A percentile compares a stretch with the other conserved stretches of the same genome.
phyloP scores from a whole-genome alignment of 2,113 vertebrate genomes.

The Tupaia tana region DNA sequence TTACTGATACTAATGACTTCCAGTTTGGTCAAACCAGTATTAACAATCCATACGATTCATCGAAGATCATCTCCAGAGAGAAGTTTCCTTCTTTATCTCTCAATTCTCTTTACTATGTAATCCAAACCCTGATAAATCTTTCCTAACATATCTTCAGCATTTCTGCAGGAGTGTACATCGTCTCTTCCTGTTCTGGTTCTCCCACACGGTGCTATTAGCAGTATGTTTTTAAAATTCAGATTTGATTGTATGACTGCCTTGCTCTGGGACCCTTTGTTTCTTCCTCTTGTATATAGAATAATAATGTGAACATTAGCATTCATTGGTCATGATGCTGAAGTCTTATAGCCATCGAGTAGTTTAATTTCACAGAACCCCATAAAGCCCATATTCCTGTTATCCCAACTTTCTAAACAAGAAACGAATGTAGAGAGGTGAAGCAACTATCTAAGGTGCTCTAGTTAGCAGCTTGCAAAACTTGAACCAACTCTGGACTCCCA shows the following conservation, averaged over 20 bases:
- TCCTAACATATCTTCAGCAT: not conserved
- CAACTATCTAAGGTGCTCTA: not conserved
- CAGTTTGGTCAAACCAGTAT: not conserved
- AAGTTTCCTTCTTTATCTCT: constrained; percentile 14
- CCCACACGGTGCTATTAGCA: not conserved
- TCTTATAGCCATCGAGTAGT: constrained; percentile 29
- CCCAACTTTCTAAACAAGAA: constrained; percentile 19
- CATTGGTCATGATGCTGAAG: not conserved
- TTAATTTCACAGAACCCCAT: not conserved
- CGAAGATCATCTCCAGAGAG: not conserved
- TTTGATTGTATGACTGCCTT: not conserved
- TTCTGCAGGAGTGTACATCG: not conserved
- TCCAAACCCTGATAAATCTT: constrained; percentile 10
- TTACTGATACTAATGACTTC: not conserved
- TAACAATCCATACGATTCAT: constrained; percentile 8
- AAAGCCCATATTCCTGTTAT: not conserved
- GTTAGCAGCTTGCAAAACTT: not conserved
- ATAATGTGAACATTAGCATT: not conserved
- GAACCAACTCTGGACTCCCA: not conserved
- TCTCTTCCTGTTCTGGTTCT: not conserved
- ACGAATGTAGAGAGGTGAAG: not conserved
- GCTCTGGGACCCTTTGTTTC: not conserved
- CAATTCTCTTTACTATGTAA: not conserved
- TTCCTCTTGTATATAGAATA: not conserved
- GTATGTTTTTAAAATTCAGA: not conserved